Percentiles rank a stretch among this genome's conserved stretches.
These are phyloP conservation scores for Syritta pipiens DNA, from an alignment of 2,888 invertebrate species.

Conservation along the genomic window DNA sequence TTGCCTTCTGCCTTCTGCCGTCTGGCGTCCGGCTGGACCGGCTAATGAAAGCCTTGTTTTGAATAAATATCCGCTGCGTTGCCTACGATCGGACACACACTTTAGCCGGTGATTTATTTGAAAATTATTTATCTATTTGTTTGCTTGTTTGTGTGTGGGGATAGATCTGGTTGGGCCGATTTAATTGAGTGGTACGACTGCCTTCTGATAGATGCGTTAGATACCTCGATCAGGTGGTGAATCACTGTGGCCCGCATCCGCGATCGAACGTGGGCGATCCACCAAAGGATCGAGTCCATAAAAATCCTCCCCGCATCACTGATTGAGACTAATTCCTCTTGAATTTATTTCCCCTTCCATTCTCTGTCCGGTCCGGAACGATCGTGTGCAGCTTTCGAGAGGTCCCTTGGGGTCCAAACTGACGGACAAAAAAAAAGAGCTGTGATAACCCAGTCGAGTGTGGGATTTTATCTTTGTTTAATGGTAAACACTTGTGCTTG, in stretches of 20 bases:
- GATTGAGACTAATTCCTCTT: conserved; percentile 62
- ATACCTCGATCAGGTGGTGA: conserved; percentile 19
- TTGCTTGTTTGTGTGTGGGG: conserved; percentile 4
- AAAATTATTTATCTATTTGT: conserved; percentile 54
- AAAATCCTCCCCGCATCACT: conserved; percentile 60
- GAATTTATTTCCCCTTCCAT: conserved; percentile 46
- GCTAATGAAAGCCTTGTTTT: conserved; percentile 40
- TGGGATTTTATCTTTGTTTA: conserved; percentile 65
- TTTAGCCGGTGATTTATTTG: conserved; percentile 50
- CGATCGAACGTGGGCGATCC: conserved; percentile 26
- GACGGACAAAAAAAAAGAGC: conserved; percentile 5
- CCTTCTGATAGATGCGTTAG: conserved; percentile 32
- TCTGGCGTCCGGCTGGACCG: background rate
- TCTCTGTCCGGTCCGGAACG: background rate
- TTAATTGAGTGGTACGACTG: conserved; percentile 59
- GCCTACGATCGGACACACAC: conserved; percentile 19
- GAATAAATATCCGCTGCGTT: conserved; percentile 37
- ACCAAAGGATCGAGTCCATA: conserved; percentile 36
- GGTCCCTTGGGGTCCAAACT: conserved; percentile 4
- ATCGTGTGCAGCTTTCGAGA: background rate
- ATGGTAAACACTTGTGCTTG: conserved; percentile 62
- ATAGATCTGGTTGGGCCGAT: conserved; percentile 19
- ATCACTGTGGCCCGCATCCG: background rate
- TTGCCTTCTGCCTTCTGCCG: too few relatives aligned
- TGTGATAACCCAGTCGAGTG: conserved; percentile 58